These are phyloP conservation scores for Callosobruchus maculatus DNA, from an alignment of 2,888 invertebrate genomes.

Conservation along the genomic window DNA sequence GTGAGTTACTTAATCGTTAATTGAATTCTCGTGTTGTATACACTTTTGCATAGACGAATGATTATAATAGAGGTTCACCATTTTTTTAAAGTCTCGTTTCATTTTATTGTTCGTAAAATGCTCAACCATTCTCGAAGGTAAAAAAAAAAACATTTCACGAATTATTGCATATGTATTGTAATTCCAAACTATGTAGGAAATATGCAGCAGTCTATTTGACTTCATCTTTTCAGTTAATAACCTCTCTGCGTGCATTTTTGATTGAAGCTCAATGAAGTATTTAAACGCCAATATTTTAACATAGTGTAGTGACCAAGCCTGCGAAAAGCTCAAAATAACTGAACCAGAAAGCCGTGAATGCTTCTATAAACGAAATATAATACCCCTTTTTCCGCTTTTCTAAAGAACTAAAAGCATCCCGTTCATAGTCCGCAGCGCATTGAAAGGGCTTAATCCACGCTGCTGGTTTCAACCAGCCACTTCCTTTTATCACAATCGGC, in stretches of 20 bases:
- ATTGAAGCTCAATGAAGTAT: not conserved
- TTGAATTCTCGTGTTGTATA: too few species aligned
- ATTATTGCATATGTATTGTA: too few species aligned
- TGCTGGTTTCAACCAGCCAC: not conserved
- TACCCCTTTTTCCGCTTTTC: not conserved
- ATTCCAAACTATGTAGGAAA: too few species aligned
- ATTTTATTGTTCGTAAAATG: too few species aligned
- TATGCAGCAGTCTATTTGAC: too few species aligned
- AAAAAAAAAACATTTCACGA: too few species aligned
- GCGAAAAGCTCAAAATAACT: not conserved
- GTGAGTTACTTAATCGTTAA: too few species aligned
- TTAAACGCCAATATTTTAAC: not conserved
- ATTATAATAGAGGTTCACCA: too few species aligned
- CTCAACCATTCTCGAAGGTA: too few species aligned
- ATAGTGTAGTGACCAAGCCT: not conserved
- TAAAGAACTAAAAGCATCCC: not conserved
- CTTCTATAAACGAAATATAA: not conserved
- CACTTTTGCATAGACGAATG: too few species aligned
- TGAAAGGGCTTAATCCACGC: not conserved
- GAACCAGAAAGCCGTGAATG: not conserved
- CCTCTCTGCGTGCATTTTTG: not conserved
- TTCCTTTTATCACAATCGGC: not conserved
- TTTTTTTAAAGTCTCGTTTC: too few species aligned
- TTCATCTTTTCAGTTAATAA: too few species aligned
- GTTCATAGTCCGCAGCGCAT: not conserved